Percentiles rank a stretch among this genome's conserved stretches.
phyloP scores from a whole-genome alignment of 2,888 invertebrate species.

The Rhogogaster chlorosoma region DNA sequence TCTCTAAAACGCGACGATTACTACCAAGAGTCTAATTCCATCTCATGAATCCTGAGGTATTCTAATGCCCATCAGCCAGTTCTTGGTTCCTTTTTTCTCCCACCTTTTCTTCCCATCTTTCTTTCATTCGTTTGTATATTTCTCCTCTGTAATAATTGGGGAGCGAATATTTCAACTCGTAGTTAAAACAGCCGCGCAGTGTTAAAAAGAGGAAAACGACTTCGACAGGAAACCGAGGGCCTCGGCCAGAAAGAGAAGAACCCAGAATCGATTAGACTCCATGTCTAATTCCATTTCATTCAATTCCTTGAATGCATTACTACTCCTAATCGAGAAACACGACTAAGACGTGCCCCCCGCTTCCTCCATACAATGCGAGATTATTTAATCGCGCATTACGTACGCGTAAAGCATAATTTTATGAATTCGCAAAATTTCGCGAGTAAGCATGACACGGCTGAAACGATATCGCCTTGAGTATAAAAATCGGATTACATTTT shows the following conservation, averaged over 20 bases:
- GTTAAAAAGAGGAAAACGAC: background rate
- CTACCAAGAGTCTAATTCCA: background rate
- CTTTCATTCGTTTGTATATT: background rate
- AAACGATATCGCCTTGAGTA: background rate
- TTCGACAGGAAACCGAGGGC: background rate
- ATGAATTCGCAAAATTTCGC: background rate
- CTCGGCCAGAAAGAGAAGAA: background rate
- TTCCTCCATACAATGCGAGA: background rate
- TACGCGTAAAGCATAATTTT: background rate
- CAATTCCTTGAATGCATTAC: background rate
- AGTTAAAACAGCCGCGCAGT: background rate
- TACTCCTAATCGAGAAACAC: background rate
- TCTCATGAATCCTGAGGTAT: background rate
- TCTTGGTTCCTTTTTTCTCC: constrained; percentile 42
- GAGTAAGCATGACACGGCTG: background rate
- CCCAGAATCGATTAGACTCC: background rate
- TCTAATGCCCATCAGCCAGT: background rate
- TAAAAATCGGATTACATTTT: background rate
- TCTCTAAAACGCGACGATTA: background rate
- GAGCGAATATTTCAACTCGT: background rate
- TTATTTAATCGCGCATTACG: background rate
- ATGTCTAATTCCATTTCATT: background rate
- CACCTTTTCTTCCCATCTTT: background rate
- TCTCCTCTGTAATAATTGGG: background rate
- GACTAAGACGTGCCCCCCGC: background rate